A percentile compares a stretch with the other conserved stretches of the same genome.
These are phyloP conservation scores for Rhinogobius similis DNA, from an alignment of 2,113 vertebrate species.

Conservation along the genomic window DNA sequence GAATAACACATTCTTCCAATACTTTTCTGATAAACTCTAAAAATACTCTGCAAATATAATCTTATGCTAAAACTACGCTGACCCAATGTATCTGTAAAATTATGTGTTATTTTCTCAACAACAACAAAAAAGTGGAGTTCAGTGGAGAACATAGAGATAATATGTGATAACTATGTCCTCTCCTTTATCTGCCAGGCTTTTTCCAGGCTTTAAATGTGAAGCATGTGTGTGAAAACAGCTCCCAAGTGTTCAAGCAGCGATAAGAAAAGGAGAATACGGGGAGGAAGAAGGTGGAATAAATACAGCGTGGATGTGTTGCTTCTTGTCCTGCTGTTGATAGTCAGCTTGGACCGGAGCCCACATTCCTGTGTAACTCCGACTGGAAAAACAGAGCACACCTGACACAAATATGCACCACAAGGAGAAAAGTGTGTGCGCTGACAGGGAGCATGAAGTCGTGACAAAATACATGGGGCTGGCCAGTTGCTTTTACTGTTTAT, in stretches of 20 bases:
- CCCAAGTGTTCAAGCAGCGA: slow-evolving; percentile 27
- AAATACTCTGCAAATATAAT: background rate
- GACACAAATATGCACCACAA: slow-evolving; percentile 77
- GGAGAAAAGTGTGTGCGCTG: slow-evolving; percentile 47
- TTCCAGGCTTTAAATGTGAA: background rate
- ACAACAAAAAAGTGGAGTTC: background rate
- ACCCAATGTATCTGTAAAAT: background rate
- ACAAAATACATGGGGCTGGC: slow-evolving; percentile 2
- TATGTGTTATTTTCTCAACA: background rate
- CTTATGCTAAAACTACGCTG: background rate
- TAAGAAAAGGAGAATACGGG: background rate
- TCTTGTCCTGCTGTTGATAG: slow-evolving; percentile 76
- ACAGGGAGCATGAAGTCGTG: slow-evolving; percentile 20
- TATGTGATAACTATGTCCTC: background rate
- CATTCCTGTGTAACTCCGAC: slow-evolving; percentile 74
- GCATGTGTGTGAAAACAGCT: slow-evolving; percentile 1
- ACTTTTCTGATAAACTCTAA: background rate
- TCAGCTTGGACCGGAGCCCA: slow-evolving; percentile 74
- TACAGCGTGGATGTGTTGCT: slow-evolving; percentile 72
- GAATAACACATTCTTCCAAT: background rate
- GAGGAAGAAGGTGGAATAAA: slow-evolving; percentile 39
- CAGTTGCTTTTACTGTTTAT: background rate
- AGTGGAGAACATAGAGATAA: background rate
- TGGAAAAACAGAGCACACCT: slow-evolving; percentile 86
- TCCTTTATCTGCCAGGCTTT: background rate